These are phyloP conservation scores for Molanna angustata DNA, from an alignment of 2,888 invertebrate genomes.

Conservation along the genomic window DNA sequence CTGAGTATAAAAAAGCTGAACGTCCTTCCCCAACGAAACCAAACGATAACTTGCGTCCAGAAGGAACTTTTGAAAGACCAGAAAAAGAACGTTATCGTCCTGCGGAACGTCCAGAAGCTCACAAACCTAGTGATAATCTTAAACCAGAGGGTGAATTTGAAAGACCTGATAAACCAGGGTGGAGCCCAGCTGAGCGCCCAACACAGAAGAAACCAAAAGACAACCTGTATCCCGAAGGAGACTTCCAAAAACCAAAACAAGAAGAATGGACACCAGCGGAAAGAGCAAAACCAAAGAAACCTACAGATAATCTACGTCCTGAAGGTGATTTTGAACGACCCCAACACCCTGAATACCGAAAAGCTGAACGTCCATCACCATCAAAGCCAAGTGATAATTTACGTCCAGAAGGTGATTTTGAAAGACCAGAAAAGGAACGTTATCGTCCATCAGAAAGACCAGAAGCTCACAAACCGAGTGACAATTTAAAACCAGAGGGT, in stretches of 20 bases:
- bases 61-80: slow-evolving; percentile 51
- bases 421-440: slow-evolving; percentile 43
- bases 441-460: slow-evolving; percentile 47
- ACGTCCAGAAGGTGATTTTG: slow-evolving; percentile 60
- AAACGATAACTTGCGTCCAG: slow-evolving; percentile 56
- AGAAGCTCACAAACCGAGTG: slow-evolving; percentile 44
- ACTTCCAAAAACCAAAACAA: slow-evolving; percentile 42
- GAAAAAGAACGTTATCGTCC: slow-evolving; percentile 40
- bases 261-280: slow-evolving; percentile 37
- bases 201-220: slow-evolving; percentile 43
- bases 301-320: slow-evolving; percentile 39
- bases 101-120: slow-evolving; percentile 38
- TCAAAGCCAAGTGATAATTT: slow-evolving; percentile 47
- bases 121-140: slow-evolving; percentile 54
- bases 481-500: slow-evolving; percentile 57
- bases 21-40: slow-evolving; percentile 45
- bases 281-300: slow-evolving; percentile 38
- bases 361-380: slow-evolving; percentile 45
- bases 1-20: slow-evolving; percentile 38
- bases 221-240: slow-evolving; percentile 48
- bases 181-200: slow-evolving; percentile 44
- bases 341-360: slow-evolving; percentile 40
- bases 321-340: slow-evolving; percentile 45
- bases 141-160: slow-evolving; percentile 48
- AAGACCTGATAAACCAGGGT: slow-evolving; percentile 39